Conservation (phyloP, 2,797 vertebrate genomes). For the Falco biarmicus region DNA sequence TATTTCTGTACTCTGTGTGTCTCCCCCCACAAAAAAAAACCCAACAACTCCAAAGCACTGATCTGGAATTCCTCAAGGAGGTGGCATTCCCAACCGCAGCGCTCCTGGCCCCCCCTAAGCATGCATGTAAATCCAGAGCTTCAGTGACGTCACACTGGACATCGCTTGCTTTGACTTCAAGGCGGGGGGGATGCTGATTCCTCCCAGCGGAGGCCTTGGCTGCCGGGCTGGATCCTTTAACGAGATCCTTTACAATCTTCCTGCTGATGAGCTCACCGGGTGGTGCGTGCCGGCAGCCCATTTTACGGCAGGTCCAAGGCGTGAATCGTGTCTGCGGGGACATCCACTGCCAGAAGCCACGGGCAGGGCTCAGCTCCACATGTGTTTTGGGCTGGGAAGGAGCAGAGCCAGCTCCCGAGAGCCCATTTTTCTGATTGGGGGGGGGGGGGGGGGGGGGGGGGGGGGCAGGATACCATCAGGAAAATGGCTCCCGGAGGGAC, state of each 20-base stretch:
- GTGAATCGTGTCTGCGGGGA: fast-evolving
- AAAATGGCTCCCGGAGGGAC: background rate
- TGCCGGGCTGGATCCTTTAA: background rate
- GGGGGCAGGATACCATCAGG: background rate
- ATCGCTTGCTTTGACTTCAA: background rate
- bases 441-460: too few relatives aligned
- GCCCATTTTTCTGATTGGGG: fast-evolving
- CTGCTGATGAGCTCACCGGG: background rate
- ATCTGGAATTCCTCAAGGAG: background rate
- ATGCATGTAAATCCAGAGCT: background rate
- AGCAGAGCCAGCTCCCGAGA: background rate
- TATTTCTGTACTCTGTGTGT: background rate
- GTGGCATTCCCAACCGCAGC: background rate
- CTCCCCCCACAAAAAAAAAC: background rate
- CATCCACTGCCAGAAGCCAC: fast-evolving
- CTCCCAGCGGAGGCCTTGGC: background rate
- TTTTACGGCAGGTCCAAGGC: background rate
- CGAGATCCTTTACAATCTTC: background rate
- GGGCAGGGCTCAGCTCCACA: background rate
- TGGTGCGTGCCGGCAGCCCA: too few relatives aligned
- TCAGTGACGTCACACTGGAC: background rate
- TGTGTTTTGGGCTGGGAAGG: fast-evolving
- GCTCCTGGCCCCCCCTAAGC: background rate
- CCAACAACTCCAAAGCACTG: background rate
- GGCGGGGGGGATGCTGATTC: background rate